Conservation (phyloP, 1,140 invertebrate genomes). For the Oryctes rhinoceros region DNA sequence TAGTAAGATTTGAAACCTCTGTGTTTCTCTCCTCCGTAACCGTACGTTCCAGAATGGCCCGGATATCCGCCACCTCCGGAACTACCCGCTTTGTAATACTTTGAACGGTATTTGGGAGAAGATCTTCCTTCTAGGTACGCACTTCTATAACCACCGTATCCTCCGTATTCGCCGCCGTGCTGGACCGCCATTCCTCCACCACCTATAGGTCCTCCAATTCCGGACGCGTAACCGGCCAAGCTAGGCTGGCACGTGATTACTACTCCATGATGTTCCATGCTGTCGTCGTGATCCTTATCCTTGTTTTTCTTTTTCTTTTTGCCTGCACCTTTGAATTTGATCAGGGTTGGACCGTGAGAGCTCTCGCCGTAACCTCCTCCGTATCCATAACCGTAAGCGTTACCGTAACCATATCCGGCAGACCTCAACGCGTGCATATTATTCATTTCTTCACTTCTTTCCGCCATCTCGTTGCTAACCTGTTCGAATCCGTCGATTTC, state of each 20-base stretch:
- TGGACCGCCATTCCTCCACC: constrained; percentile 40
- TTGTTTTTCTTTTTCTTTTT: constrained; percentile 45
- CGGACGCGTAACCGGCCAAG: constrained; percentile 56
- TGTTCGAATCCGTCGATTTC: constrained; percentile 20
- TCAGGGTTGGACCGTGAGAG: constrained; percentile 41
- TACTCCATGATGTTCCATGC: constrained; percentile 52
- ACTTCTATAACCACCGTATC: constrained; percentile 31
- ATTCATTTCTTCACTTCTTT: constrained; percentile 42
- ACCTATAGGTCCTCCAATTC: constrained; percentile 35
- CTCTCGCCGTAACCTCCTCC: constrained; percentile 42
- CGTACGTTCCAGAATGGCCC: background rate
- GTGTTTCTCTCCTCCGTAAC: background rate
- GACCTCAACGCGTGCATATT: constrained; percentile 44
- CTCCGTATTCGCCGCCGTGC: constrained; percentile 47
- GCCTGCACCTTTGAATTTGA: constrained; percentile 31
- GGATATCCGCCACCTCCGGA: background rate
- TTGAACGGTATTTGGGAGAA: background rate
- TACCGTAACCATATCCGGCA: constrained; percentile 38
- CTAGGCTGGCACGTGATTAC: constrained; percentile 60
- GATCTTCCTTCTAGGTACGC: background rate
- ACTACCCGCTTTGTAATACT: background rate
- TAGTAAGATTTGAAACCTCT: background rate
- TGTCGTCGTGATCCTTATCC: constrained; percentile 42
- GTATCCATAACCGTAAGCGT: constrained; percentile 39
- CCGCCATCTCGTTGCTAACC: constrained; percentile 39